phyloP scores from a whole-genome alignment of 2,888 invertebrate species.

The Artemia sinica region DNA sequence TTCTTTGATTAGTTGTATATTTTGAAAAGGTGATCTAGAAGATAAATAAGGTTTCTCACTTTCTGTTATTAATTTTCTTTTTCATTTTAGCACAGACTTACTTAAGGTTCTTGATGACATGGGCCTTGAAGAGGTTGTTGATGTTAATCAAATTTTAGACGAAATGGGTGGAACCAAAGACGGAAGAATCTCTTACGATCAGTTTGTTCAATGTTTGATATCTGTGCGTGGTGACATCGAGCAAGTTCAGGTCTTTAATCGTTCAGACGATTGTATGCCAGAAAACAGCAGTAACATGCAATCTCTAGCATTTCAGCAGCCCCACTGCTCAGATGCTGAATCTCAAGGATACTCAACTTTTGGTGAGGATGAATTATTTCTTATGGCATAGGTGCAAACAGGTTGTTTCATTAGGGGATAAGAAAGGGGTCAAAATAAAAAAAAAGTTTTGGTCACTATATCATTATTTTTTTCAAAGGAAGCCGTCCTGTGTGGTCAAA shows the following conservation, averaged over 20 bases:
- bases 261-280: background rate
- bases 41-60: too few relatives aligned
- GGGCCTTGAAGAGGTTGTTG: constrained; percentile 4
- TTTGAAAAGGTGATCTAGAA: too few relatives aligned
- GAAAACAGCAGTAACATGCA: background rate
- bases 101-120: background rate
- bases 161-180: constrained; percentile 7
- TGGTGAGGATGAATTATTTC: background rate
- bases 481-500: too few relatives aligned
- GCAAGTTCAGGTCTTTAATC: background rate
- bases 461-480: too few relatives aligned
- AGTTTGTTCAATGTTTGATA: background rate
- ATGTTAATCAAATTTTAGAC: constrained; percentile 4
- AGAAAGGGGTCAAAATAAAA: too few relatives aligned
- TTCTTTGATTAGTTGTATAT: too few relatives aligned
- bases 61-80: background rate
- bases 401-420: too few relatives aligned
- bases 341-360: constrained; percentile 6
- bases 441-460: too few relatives aligned
- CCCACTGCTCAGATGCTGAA: background rate
- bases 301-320: background rate
- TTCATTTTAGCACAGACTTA: background rate
- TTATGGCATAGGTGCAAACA: too few relatives aligned
- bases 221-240: constrained; percentile 11
- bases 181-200: background rate